Evolutionary conservation across 2,888 invertebrate genomes (phyloP).

Genomic region (Phortica okadai): DNA sequence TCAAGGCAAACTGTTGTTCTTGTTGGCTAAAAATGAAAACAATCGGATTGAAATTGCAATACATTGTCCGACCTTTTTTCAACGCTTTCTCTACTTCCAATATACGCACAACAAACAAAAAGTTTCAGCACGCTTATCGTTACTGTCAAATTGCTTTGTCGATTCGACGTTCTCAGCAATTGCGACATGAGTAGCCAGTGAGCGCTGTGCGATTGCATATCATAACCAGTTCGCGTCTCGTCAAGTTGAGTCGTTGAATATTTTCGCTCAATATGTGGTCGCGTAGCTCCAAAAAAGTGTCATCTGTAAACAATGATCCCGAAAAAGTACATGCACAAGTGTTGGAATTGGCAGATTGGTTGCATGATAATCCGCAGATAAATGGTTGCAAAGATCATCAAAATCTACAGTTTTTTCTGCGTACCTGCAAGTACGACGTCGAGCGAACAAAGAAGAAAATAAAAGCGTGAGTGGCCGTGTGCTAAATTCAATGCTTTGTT

Average conservation of each 20-base stretch:
- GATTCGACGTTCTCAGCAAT: slow-evolving; percentile 7
- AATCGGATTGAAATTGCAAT: too few relatives aligned
- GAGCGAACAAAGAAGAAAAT: slow-evolving; percentile 80
- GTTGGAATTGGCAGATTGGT: slow-evolving; percentile 74
- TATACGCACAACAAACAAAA: too few relatives aligned
- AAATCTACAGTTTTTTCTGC: slow-evolving; percentile 79
- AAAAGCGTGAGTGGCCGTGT: slow-evolving; percentile 68
- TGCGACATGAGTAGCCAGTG: neutral
- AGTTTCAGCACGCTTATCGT: too few relatives aligned
- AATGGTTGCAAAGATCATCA: slow-evolving; percentile 77
- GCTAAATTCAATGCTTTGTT: neutral
- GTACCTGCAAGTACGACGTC: slow-evolving; percentile 80
- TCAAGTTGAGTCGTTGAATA: neutral
- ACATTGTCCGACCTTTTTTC: too few relatives aligned
- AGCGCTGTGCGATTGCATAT: slow-evolving; percentile 28
- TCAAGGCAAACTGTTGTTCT: neutral
- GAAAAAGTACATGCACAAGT: slow-evolving; percentile 56
- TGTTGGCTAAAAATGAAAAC: too few relatives aligned
- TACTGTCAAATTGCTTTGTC: slow-evolving; percentile 37
- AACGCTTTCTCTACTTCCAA: too few relatives aligned
- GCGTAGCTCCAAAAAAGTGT: slow-evolving; percentile 36
- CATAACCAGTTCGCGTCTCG: slow-evolving; percentile 9
- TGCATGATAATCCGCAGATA: slow-evolving; percentile 75
- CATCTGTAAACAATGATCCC: slow-evolving; percentile 46
- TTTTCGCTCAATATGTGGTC: slow-evolving; percentile 45